A percentile compares a stretch with the other conserved stretches of the same genome.
Conservation (phyloP, 92 coral and sea anemone species). For the Scolanthus callimorphus region DNA sequence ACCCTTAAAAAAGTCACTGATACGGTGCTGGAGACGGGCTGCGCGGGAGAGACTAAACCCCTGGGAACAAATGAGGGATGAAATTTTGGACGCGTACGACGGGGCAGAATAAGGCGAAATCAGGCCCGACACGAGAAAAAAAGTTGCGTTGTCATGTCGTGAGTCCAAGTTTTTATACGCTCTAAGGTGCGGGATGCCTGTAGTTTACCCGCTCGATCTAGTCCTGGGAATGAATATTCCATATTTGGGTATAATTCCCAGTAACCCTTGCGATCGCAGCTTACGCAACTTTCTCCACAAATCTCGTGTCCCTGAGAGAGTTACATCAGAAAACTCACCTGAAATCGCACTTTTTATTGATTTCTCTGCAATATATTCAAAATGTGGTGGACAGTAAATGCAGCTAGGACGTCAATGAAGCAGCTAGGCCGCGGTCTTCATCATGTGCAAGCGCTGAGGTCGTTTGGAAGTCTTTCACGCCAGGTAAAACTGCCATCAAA, state of each 20-base stretch:
- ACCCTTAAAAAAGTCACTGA: no score
- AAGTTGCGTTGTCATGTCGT: no score
- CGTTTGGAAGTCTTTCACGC: constrained; percentile 22
- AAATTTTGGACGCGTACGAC: no score
- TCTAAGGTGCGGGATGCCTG: no score
- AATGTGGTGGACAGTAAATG: constrained; percentile 66
- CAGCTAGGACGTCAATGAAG: constrained; percentile 59
- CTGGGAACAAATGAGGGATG: no score
- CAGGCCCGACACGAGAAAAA: no score
- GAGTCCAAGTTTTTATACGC: no score
- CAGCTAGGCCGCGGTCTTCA: constrained; percentile 46
- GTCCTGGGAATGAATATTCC: background rate
- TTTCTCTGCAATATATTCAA: background rate
- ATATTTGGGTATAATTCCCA: background rate
- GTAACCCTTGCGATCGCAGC: background rate
- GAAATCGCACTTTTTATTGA: background rate
- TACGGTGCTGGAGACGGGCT: no score
- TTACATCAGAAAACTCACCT: background rate
- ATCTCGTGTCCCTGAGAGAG: background rate
- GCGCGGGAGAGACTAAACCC: no score
- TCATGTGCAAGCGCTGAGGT: constrained; percentile 22
- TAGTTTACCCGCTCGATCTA: no score
- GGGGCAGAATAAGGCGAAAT: no score
- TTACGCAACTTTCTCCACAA: background rate
- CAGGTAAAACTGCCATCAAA: constrained; percentile 18